These are phyloP conservation scores for Nephrotoma guestfalica DNA, from an alignment of 2,888 invertebrate genomes.

Conservation along the genomic window DNA sequence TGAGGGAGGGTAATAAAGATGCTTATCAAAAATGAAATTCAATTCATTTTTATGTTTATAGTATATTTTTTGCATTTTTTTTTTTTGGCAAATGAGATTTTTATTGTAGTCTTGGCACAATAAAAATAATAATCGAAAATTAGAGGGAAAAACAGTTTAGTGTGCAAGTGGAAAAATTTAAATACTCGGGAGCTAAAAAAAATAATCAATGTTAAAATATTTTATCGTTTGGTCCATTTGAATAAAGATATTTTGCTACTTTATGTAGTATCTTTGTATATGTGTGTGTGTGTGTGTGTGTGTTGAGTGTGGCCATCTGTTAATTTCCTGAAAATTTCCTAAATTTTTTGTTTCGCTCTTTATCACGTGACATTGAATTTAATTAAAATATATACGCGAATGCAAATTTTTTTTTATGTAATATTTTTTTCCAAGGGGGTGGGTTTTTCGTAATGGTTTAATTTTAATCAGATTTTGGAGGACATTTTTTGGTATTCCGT, in stretches of 20 bases:
- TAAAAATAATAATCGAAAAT: neutral
- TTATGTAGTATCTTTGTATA: neutral
- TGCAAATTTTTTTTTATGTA: neutral
- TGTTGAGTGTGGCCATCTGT: neutral
- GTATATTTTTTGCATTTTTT: neutral
- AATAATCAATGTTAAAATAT: neutral
- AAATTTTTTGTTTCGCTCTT: neutral
- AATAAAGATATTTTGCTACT: neutral
- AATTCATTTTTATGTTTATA: neutral
- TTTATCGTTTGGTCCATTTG: neutral
- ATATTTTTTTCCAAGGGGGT: neutral
- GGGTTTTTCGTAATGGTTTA: neutral
- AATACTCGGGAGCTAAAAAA: neutral
- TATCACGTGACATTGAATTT: neutral
- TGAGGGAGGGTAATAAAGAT: neutral
- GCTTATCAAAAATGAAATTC: neutral
- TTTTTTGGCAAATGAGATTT: neutral
- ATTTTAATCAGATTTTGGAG: neutral
- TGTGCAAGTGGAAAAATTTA: neutral
- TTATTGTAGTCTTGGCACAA: neutral
- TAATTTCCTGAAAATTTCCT: neutral
- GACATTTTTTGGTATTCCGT: no score
- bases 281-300: no score
- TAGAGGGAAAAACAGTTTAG: neutral
- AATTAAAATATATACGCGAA: neutral